Evolutionary conservation across 2,797 vertebrate genomes (phyloP), one percentile per base, ranked within the genome.

Genomic region (Setipinna tenuifilis): DNA sequence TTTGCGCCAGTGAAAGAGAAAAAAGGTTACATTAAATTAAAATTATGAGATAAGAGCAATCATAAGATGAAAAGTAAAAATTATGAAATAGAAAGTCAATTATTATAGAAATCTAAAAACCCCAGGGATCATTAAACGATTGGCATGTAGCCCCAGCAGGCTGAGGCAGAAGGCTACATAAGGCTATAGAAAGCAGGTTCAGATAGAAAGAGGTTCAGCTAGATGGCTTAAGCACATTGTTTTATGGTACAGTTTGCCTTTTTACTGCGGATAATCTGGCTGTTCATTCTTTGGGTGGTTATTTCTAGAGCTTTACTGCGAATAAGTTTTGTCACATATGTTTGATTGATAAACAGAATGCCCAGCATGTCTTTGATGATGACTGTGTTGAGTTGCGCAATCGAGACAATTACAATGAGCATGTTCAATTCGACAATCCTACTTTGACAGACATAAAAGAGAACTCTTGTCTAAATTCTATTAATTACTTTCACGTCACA

Each of bases 381-480:
- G 21, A 83, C 35, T 25, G 23, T 41, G 11, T 83, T 17, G 83
- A 83, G 83, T 44, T 62, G 44, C 62, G 28, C 44, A 83, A 31
- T 81, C 17, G 81, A 61, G 75, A 57, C 4, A 85, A 85, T 59
- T 85, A 81, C 41, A 11, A 81, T 31, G 28, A 86, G 83, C 61
- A 86, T 41, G 81, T 83, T 28, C n/a, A n/a, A n/a, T n/a, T n/a
- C n/a, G n/a, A n/a, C n/a, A n/a, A n/a, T n/a, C n/a, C n/a, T n/a
- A n/a, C n/a, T 83, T 57, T 62, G 44, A 85, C 81, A 61, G 86
- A 81, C 17, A 83, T 85, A 21, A 87, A 85, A 61, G 11, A 84
- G n/a, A 31, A 87, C 44, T 87, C 83, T 46, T 87, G 86, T 68
- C 54, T 88, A 65, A 88, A 86, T 25, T 44, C 44, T 28, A 25